Evolutionary conservation across 1,140 invertebrate species (phyloP).

Genomic region (Heliconius hewitsoni): DNA sequence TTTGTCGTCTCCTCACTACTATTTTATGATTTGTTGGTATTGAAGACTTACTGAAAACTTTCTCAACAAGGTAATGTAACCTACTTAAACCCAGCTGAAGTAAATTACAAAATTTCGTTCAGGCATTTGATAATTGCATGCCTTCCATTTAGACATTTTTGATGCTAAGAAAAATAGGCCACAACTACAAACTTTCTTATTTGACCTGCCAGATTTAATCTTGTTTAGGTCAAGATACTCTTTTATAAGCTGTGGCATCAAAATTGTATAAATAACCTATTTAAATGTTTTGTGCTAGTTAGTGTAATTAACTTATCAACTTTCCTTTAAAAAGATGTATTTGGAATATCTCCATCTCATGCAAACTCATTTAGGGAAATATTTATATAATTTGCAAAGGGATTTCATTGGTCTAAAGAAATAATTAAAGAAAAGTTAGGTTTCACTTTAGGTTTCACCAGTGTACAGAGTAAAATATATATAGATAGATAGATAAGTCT

Average conservation of each 20-base stretch:
- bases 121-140: background rate
- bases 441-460: no score
- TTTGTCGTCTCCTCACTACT: background rate
- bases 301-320: background rate
- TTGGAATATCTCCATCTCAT: no score
- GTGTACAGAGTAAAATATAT: no score
- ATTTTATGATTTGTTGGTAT: background rate
- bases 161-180: background rate
- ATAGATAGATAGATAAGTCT: no score
- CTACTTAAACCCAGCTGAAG: background rate
- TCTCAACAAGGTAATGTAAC: background rate
- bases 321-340: background rate
- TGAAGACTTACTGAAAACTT: background rate
- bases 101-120: background rate
- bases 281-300: background rate
- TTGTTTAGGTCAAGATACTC: constrained; percentile 7
- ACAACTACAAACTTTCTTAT: background rate
- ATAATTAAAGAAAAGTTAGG: no score
- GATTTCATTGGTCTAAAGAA: background rate
- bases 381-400: background rate
- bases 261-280: constrained; percentile 5
- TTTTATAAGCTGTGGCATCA: background rate
- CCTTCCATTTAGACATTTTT: background rate
- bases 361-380: no score
- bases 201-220: constrained; percentile 9